These are phyloP conservation scores for Notechis scutatus DNA, from an alignment of 2,113 vertebrate genomes.

Conservation along the genomic window DNA sequence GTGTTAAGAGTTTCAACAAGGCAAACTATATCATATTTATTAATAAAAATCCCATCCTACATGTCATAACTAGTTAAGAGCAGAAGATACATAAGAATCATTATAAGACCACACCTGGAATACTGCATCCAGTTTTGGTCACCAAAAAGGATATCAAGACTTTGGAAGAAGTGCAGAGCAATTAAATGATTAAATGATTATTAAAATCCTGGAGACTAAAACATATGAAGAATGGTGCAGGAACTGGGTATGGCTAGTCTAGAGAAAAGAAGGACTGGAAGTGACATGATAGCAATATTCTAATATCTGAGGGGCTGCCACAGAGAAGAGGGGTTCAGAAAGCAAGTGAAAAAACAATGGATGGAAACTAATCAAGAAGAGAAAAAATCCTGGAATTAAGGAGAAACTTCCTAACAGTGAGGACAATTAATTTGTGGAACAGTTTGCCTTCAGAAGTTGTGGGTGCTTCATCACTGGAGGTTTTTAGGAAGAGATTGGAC, in stretches of 20 bases:
- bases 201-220: neutral
- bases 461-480: neutral
- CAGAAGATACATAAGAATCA: neutral
- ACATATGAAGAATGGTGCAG: neutral
- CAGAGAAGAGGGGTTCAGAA: neutral
- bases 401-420: neutral
- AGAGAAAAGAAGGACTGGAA: neutral
- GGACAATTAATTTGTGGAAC: neutral
- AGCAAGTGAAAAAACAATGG: neutral
- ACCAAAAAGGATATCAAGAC: neutral
- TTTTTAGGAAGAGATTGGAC: neutral
- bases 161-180: neutral
- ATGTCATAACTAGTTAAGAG: neutral
- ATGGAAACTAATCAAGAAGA: neutral
- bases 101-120: too few relatives aligned
- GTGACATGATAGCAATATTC: neutral
- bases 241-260: neutral
- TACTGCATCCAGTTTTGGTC: neutral
- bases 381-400: neutral
- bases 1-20: neutral
- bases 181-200: neutral
- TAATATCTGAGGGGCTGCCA: neutral
- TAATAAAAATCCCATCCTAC: neutral
- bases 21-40: neutral
- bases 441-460: neutral